Evolutionary conservation across 2,113 vertebrate genomes (phyloP), one percentile per base, ranked within the genome.

Genomic region (Lophotis ruficrista): DNA sequence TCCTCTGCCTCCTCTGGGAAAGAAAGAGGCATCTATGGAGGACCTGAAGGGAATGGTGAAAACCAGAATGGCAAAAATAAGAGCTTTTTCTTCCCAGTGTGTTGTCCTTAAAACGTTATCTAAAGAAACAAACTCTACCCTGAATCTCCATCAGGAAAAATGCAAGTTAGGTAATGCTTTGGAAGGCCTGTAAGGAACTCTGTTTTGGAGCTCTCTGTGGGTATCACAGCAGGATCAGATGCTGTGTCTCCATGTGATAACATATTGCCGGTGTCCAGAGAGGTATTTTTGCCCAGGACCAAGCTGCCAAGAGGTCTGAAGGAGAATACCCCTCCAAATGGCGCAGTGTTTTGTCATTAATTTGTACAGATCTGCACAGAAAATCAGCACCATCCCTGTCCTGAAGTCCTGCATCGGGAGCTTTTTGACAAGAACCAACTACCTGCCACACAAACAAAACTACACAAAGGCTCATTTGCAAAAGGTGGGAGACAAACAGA

Each of bases 151-250:
- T 28, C 25, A 47, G 43, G 45, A 54, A 70, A 86, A 83, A n/a
- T 37, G 35, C 30, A 58, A 56, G 83, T 92, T 95, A 94, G 79
- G 79, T 94, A 82, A 96, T 94, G 81, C 53, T 91, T 97, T 94
- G 87, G 93, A 96, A 91, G n/a, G 41, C 11, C 3, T 75, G 69
- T 19, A n/a, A 84, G 65, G 56, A 89, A 43, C 89, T 90, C 38
- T 83, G 57, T 48, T 85, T 62, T 61, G 35, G 72, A 96, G 72
- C 83, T 57, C 47, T 88, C 60, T 93, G 60, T 78, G 79, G 89
- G 31, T 51, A 92, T 58, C 92, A 20, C 95, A 91, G 94, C 12
- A 0, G 80, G 93, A 90, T 97, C 96, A 97, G 93, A 93, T 93
- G 91, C 91, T 94, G 24, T 71, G 81, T 85, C 91, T 96, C 89